Evolutionary conservation across 2,113 vertebrate genomes (phyloP).

Genomic region (Motacilla alba): DNA sequence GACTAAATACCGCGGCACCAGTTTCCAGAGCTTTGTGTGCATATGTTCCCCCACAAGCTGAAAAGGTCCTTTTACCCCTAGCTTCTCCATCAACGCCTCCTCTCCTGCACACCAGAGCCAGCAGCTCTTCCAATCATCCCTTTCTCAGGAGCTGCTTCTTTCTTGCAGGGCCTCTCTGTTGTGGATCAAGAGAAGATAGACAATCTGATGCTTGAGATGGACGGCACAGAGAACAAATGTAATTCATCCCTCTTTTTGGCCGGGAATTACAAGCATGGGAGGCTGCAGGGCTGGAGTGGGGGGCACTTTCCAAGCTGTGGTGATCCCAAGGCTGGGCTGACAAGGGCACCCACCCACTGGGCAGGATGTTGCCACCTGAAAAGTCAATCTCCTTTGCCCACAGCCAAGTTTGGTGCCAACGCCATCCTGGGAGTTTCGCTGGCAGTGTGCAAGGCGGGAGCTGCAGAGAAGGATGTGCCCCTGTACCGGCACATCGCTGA

Average conservation of each 20-base stretch:
- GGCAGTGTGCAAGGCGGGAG: conserved; percentile 90
- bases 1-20: not conserved
- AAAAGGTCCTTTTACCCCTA: not conserved
- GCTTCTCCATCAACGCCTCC: not conserved
- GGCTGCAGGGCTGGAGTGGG: not conserved
- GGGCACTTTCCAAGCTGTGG: not conserved
- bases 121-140: not conserved
- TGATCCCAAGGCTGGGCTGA: not conserved
- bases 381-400: not conserved
- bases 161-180: conserved; percentile 82
- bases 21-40: conserved; percentile 51
- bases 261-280: not conserved
- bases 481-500: conserved; percentile 92
- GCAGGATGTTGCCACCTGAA: not conserved
- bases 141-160: conserved; percentile 30
- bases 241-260: conserved; percentile 25
- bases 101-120: not conserved
- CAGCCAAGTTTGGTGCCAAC: conserved; percentile 92
- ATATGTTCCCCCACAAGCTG: not conserved
- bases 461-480: conserved; percentile 85
- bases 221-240: conserved; percentile 94
- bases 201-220: conserved; percentile 88
- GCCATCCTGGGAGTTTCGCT: conserved; percentile 89
- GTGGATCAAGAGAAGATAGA: conserved; percentile 90
- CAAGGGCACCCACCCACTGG: not conserved